These are phyloP conservation scores for Acanthaster planci DNA, from an alignment of 35 echinoderm and acorn worm species.

Conservation along the genomic window DNA sequence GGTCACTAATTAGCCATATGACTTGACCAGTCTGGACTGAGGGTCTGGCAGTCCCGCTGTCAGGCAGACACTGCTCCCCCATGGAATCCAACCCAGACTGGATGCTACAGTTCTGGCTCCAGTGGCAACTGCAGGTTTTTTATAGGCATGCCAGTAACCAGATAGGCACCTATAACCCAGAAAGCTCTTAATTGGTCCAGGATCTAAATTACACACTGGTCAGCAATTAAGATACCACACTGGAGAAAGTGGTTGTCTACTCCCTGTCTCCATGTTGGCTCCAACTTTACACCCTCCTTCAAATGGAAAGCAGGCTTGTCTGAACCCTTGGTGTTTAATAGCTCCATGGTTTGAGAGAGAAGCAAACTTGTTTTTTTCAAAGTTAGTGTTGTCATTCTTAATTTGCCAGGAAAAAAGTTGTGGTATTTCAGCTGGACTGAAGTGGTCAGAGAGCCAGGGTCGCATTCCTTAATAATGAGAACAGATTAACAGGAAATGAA, in stretches of 20 bases:
- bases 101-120: not conserved
- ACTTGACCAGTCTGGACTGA: slow-evolving; percentile 30
- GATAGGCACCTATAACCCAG: slow-evolving; percentile 2
- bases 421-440: not conserved
- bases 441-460: not conserved
- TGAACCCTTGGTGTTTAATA: too few species aligned
- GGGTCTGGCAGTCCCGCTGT: slow-evolving; percentile 20
- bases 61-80: slow-evolving; percentile 8
- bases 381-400: not conserved
- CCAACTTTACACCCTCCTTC: too few species aligned
- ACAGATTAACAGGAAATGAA: too few species aligned
- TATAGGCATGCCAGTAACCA: too few species aligned
- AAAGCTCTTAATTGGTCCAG: not conserved
- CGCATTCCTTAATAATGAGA: not conserved
- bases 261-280: too few species aligned
- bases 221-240: not conserved
- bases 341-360: too few species aligned
- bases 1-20: slow-evolving; percentile 3
- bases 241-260: too few species aligned
- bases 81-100: not conserved
- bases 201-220: not conserved
- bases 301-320: too few species aligned
- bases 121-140: not conserved
- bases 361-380: too few species aligned
- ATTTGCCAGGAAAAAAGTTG: not conserved